Percentiles rank a stretch among this genome's conserved stretches.
phyloP scores from a whole-genome alignment of 2,113 vertebrate genomes.

The Spermophilus dauricus region DNA sequence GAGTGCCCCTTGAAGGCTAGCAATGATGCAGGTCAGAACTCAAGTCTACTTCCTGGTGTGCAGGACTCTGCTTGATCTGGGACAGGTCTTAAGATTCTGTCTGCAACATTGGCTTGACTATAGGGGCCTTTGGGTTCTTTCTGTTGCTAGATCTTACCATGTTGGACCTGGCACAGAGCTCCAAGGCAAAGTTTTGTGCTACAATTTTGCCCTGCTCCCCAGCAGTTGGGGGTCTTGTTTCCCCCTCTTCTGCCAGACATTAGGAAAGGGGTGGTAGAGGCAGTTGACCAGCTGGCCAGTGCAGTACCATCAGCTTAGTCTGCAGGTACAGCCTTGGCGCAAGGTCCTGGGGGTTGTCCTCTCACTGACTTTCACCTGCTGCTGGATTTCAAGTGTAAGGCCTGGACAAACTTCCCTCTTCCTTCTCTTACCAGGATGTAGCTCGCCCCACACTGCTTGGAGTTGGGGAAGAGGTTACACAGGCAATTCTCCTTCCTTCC shows the following conservation, averaged over 20 bases:
- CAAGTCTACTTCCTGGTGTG: too few species aligned
- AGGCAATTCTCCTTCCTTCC: neutral
- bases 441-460: neutral
- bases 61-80: too few species aligned
- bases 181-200: neutral
- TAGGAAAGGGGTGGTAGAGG: neutral
- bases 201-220: neutral
- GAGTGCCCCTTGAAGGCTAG: too few species aligned
- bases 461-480: neutral
- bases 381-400: too few species aligned
- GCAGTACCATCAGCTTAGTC: neutral
- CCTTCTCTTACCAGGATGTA: neutral
- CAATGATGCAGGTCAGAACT: too few species aligned
- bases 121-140: neutral
- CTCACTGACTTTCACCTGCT: too few species aligned
- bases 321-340: neutral
- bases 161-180: neutral
- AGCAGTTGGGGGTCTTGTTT: neutral
- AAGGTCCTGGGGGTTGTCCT: neutral
- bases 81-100: too few species aligned
- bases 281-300: neutral
- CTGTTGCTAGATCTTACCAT: neutral
- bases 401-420: neutral
- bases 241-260: neutral
- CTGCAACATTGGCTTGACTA: too few species aligned